phyloP scores from a whole-genome alignment of 2,797 vertebrate genomes.

The Anniella stebbinsi region DNA sequence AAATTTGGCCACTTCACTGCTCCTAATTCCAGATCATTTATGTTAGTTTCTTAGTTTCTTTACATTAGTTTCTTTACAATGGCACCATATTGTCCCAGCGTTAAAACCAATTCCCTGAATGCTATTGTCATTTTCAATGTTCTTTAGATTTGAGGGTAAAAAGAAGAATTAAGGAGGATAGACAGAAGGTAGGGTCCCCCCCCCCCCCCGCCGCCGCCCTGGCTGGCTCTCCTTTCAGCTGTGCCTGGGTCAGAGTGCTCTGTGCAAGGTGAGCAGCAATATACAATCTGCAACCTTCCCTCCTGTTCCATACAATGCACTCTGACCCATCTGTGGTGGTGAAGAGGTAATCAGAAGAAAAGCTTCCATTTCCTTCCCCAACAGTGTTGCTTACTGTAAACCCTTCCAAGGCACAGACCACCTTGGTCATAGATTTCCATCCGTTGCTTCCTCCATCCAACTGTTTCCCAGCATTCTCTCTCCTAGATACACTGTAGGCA shows the following conservation, averaged over 20 bases:
- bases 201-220: not conserved
- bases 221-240: not conserved
- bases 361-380: not conserved
- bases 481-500: not conserved
- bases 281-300: not conserved
- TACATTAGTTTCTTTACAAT: not conserved
- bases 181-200: not conserved
- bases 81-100: not conserved
- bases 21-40: no score
- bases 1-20: no score
- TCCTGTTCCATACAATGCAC: not conserved
- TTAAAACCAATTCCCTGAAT: not conserved
- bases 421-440: not conserved
- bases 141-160: not conserved
- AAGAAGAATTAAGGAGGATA: not conserved
- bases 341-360: not conserved
- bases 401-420: not conserved
- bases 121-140: not conserved
- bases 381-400: not conserved
- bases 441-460: not conserved
- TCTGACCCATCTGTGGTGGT: not conserved
- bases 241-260: not conserved
- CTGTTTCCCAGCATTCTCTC: not conserved
- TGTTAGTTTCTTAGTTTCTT: no score
- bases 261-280: not conserved